A percentile compares a stretch with the other conserved stretches of the same genome.
Evolutionary conservation across 1,140 invertebrate genomes (phyloP).

Genomic region (Ooceraea biroi): DNA sequence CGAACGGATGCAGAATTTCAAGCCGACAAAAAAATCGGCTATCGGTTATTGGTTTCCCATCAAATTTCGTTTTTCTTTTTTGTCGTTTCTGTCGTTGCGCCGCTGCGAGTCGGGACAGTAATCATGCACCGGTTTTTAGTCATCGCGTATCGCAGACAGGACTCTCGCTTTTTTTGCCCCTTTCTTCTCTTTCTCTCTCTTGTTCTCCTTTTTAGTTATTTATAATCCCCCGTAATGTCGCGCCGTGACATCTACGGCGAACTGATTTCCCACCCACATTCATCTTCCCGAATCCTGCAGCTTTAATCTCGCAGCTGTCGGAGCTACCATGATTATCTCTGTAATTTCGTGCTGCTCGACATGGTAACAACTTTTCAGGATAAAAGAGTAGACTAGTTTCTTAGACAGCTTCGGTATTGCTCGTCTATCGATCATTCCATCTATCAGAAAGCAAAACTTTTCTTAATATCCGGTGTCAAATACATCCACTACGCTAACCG

Average conservation of each 20-base stretch:
- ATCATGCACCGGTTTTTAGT: neutral
- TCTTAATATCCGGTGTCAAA: too few species aligned
- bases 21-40: constrained; percentile 53
- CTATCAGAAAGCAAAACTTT: too few species aligned
- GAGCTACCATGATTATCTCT: constrained; percentile 16
- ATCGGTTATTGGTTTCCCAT: constrained; percentile 77
- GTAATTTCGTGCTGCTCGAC: constrained; percentile 1
- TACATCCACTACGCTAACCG: neutral
- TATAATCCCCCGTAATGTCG: constrained; percentile 66
- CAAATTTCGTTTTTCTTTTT: constrained; percentile 60
- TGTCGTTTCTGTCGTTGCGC: neutral
- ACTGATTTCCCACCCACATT: constrained; percentile 6
- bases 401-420: neutral
- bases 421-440: too few species aligned
- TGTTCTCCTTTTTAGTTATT: constrained; percentile 53
- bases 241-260: neutral
- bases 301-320: constrained; percentile 47
- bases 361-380: neutral
- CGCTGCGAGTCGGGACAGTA: neutral
- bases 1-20: constrained; percentile 59
- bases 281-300: constrained; percentile 21
- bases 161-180: neutral
- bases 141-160: constrained; percentile 17
- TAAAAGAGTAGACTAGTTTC: too few species aligned
- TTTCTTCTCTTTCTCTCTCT: neutral